Conservation (phyloP, 2,797 vertebrate genomes). For the Artibeus jamaicensis region DNA sequence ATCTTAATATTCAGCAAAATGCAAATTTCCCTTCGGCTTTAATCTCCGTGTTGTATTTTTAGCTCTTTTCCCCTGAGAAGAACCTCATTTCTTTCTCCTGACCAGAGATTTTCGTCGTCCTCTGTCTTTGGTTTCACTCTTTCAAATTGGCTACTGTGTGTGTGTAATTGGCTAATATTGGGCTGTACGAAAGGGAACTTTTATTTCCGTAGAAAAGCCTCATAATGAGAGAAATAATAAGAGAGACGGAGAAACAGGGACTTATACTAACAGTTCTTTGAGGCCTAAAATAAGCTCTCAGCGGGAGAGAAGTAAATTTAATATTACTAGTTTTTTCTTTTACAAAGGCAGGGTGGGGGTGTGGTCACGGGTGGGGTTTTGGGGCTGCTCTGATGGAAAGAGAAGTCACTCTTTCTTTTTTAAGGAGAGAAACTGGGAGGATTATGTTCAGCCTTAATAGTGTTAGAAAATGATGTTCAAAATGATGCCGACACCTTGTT, state of each 20-base stretch:
- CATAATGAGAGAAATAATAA: slow-evolving; percentile 58
- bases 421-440: not conserved
- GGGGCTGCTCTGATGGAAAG: not conserved
- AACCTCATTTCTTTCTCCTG: slow-evolving; percentile 47
- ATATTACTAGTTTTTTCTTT: slow-evolving; percentile 41
- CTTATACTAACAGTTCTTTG: slow-evolving; percentile 70
- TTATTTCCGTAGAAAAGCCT: slow-evolving; percentile 59
- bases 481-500: not conserved
- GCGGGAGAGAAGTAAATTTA: slow-evolving; percentile 55
- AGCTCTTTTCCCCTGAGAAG: slow-evolving; percentile 2
- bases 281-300: slow-evolving; percentile 62
- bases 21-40: slow-evolving; percentile 29
- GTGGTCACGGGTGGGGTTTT: not conserved
- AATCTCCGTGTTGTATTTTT: slow-evolving; percentile 36
- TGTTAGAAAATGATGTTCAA: not conserved
- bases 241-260: slow-evolving; percentile 54
- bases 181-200: slow-evolving; percentile 40
- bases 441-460: not conserved
- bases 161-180: not conserved
- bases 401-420: not conserved
- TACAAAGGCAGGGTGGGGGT: not conserved
- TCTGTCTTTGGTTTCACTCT: slow-evolving; percentile 50
- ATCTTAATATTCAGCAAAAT: slow-evolving; percentile 52
- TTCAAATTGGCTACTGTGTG: slow-evolving; percentile 26
- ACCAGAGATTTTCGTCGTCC: not conserved